A percentile compares a stretch with the other conserved stretches of the same genome.
phyloP scores from a whole-genome alignment of 2,888 invertebrate species.

The Gari tellinella region DNA sequence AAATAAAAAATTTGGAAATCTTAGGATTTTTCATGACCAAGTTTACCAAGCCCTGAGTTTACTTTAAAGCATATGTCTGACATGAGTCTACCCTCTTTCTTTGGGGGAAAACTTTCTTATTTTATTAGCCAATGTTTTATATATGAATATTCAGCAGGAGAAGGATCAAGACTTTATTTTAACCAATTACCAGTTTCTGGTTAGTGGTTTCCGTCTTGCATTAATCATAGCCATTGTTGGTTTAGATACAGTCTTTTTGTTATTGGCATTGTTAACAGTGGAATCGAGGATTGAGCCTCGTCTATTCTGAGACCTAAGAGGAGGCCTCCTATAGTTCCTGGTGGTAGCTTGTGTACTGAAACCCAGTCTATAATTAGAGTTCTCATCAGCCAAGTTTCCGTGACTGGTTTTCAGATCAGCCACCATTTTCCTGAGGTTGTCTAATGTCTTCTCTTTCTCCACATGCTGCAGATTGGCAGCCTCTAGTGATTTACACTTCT shows the following conservation, averaged over 20 bases:
- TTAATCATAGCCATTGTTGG: conserved; percentile 3
- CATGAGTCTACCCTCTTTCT: too few relatives aligned
- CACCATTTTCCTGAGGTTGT: conserved; percentile 63
- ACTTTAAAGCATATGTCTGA: too few relatives aligned
- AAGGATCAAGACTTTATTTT: too few relatives aligned
- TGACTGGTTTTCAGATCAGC: conserved; percentile 55
- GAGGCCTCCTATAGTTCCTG: conserved; percentile 10
- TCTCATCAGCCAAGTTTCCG: conserved; percentile 29
- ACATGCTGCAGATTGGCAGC: conserved; percentile 56
- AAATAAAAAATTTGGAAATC: too few relatives aligned
- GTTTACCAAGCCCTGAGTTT: too few relatives aligned
- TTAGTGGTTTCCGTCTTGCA: conserved; percentile 24
- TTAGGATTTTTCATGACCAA: too few relatives aligned
- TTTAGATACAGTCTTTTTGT: conserved; percentile 29
- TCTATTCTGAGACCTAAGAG: conserved; percentile 11
- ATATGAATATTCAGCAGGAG: too few relatives aligned
- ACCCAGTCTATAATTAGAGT: conserved; percentile 23
- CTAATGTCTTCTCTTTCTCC: conserved; percentile 69
- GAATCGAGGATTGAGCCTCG: conserved; percentile 39
- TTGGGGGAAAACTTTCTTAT: too few relatives aligned
- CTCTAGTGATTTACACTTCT: conserved; percentile 55
- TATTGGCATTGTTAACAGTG: conserved; percentile 7
- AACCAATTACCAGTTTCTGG: too few relatives aligned
- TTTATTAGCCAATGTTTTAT: too few relatives aligned
- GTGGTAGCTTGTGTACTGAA: conserved; percentile 1